Conservation (phyloP, 2,888 invertebrate genomes). For the Tetramorium bicarinatum region DNA sequence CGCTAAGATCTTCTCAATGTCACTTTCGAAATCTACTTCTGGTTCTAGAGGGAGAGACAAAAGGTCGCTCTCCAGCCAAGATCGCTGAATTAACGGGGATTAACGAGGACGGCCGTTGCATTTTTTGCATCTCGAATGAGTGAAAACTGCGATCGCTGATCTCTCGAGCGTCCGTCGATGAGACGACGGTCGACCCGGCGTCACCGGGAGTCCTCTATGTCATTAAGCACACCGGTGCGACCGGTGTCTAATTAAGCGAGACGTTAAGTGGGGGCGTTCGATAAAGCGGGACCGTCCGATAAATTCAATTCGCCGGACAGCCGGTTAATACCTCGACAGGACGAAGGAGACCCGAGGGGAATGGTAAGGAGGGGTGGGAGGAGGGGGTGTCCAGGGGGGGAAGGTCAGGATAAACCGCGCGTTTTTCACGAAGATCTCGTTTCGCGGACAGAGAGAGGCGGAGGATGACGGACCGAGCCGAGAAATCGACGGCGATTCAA, state of each 20-base stretch:
- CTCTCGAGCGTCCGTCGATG: slow-evolving; percentile 38
- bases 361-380: background rate
- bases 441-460: slow-evolving; percentile 71
- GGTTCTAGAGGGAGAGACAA: background rate
- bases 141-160: slow-evolving; percentile 40
- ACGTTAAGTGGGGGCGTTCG: slow-evolving; percentile 79
- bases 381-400: slow-evolving; percentile 17
- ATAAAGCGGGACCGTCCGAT: slow-evolving; percentile 78
- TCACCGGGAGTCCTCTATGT: slow-evolving; percentile 72
- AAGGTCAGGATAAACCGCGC: slow-evolving; percentile 72
- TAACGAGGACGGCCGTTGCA: background rate
- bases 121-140: slow-evolving; percentile 21
- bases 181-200: slow-evolving; percentile 65
- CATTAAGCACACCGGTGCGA: slow-evolving; percentile 76
- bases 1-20: background rate
- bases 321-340: slow-evolving; percentile 79
- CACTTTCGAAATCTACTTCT: background rate
- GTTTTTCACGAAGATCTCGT: slow-evolving; percentile 75
- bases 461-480: slow-evolving; percentile 76
- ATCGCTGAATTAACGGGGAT: background rate
- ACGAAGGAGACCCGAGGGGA: slow-evolving; percentile 13
- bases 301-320: slow-evolving; percentile 81
- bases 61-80: background rate
- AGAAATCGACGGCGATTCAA: slow-evolving; percentile 45
- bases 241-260: slow-evolving; percentile 77